Evolutionary conservation across 2,888 invertebrate genomes (phyloP).

Genomic region (Xestoiulus laeticollis): DNA sequence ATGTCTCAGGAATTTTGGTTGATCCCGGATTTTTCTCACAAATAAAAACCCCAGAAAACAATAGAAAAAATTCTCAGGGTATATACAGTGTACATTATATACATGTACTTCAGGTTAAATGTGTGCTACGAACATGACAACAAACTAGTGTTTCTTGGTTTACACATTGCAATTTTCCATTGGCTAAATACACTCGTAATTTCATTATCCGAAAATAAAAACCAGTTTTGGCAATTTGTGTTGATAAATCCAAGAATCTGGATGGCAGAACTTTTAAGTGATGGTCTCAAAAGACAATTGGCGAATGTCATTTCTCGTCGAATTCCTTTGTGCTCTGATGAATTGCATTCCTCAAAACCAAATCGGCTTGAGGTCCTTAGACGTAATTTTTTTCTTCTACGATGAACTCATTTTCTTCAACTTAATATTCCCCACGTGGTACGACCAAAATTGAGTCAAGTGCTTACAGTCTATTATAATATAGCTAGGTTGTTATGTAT

Average conservation of each 20-base stretch:
- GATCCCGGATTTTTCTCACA: too few relatives aligned
- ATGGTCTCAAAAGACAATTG: not conserved
- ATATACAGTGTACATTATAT: too few relatives aligned
- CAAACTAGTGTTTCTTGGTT: too few relatives aligned
- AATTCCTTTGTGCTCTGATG: slow-evolving; percentile 10
- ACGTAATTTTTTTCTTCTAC: not conserved
- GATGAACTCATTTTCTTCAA: not conserved
- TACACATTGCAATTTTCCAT: too few relatives aligned
- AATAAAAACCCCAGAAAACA: too few relatives aligned
- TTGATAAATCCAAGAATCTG: not conserved
- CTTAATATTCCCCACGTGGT: not conserved
- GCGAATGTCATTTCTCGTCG: slow-evolving; percentile 27
- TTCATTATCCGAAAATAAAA: not conserved
- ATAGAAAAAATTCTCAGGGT: too few relatives aligned
- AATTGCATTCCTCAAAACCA: slow-evolving; percentile 23
- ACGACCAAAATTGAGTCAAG: not conserved
- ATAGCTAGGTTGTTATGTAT: too few relatives aligned
- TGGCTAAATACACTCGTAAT: too few relatives aligned
- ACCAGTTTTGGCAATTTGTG: not conserved
- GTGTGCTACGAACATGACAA: too few relatives aligned
- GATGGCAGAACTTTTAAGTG: not conserved
- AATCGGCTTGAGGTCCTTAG: not conserved
- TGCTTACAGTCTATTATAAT: not conserved
- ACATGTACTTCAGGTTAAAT: too few relatives aligned
- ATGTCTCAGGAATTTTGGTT: too few relatives aligned